Evolutionary conservation across 2,888 invertebrate genomes (phyloP).

Genomic region (Morpho deidamia): DNA sequence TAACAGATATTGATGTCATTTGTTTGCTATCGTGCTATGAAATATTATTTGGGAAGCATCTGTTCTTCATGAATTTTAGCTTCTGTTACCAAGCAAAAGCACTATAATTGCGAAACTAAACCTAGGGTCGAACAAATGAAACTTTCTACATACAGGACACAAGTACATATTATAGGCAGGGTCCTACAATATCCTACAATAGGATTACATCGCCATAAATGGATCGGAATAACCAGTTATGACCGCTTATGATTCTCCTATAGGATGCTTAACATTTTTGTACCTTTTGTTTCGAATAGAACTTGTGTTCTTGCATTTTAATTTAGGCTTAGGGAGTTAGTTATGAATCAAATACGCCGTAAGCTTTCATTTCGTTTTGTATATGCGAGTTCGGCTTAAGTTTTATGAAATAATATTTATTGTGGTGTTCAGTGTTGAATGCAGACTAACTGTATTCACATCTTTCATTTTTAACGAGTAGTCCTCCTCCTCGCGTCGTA

Average conservation of each 20-base stretch:
- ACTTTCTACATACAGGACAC: constrained; percentile 12
- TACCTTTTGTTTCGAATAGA: constrained; percentile 64
- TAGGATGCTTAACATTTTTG: constrained; percentile 64
- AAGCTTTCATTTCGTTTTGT: constrained; percentile 16
- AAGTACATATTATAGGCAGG: constrained; percentile 31
- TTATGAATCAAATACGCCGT: constrained; percentile 21
- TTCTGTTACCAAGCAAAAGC: too few relatives aligned
- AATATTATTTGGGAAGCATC: too few relatives aligned
- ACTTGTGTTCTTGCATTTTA: constrained; percentile 68
- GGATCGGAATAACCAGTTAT: constrained; percentile 69
- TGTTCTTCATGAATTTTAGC: too few relatives aligned
- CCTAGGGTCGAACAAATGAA: background rate
- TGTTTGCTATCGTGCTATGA: too few relatives aligned
- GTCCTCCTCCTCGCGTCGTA: too few relatives aligned
- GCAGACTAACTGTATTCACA: too few relatives aligned
- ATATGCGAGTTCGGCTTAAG: constrained; percentile 8
- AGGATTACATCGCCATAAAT: constrained; percentile 72
- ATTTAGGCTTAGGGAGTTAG: constrained; percentile 52
- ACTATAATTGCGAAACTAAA: background rate
- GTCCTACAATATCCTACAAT: constrained; percentile 69
- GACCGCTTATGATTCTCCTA: constrained; percentile 64
- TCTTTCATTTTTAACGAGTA: too few relatives aligned
- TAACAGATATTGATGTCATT: too few relatives aligned
- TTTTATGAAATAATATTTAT: background rate
- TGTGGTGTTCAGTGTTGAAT: background rate